phyloP scores from a whole-genome alignment of 2,888 invertebrate species.

The Cordilura impudica region DNA sequence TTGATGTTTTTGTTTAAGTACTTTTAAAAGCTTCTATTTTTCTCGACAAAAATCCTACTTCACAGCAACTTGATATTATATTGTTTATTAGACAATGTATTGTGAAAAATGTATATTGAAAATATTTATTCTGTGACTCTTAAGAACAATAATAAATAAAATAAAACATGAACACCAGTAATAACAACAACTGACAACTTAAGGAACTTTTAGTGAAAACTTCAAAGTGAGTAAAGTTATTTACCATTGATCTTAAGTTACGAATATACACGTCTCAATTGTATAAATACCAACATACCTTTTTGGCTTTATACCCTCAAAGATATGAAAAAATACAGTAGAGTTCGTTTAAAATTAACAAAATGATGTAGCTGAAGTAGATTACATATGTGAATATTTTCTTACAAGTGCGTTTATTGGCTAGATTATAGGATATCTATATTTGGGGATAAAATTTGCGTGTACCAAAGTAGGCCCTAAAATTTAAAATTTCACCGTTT shows the following conservation, averaged over 20 bases:
- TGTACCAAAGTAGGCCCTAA: too few relatives aligned
- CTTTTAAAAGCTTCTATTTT: background rate
- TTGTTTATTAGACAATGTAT: background rate
- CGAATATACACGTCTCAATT: background rate
- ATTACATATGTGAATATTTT: too few relatives aligned
- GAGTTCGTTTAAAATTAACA: too few relatives aligned
- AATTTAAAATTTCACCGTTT: too few relatives aligned
- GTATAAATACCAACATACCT: conserved; percentile 24
- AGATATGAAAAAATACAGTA: background rate
- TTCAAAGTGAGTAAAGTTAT: conserved; percentile 53
- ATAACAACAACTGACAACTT: conserved; percentile 32
- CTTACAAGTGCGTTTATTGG: too few relatives aligned
- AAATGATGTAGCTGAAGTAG: too few relatives aligned
- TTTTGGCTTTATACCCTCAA: conserved; percentile 34
- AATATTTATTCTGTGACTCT: background rate
- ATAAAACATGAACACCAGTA: background rate
- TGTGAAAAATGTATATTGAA: background rate
- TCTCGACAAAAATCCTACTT: conserved; percentile 1
- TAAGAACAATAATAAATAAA: conserved; percentile 1
- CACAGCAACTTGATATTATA: background rate
- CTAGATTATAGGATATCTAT: too few relatives aligned
- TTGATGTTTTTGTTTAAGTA: conserved; percentile 21
- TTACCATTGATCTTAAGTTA: conserved; percentile 44
- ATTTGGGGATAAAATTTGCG: too few relatives aligned
- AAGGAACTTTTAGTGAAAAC: conserved; percentile 27